A percentile compares a stretch with the other conserved stretches of the same genome.
These are phyloP conservation scores for Drosophila tsacasi DNA, from an alignment of 1,140 invertebrate genomes.

Conservation along the genomic window DNA sequence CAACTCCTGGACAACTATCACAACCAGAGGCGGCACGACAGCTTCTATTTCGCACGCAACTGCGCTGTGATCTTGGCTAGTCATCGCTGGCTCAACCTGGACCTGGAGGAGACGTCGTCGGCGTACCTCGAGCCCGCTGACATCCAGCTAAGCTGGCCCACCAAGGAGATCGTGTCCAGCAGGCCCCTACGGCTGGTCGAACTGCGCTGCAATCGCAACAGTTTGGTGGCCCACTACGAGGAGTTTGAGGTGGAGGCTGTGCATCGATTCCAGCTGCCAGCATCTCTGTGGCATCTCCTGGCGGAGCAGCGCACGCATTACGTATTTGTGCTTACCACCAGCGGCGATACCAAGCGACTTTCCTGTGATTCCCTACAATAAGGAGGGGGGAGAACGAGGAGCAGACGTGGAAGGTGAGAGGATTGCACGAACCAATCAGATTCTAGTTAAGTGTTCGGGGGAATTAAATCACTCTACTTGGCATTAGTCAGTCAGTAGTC, in stretches of 20 bases:
- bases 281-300: constrained; percentile 53
- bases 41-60: constrained; percentile 78
- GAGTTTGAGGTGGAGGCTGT: constrained; percentile 41
- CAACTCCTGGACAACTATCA: constrained; percentile 86
- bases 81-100: constrained; percentile 70
- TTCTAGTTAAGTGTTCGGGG: not conserved
- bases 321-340: constrained; percentile 63
- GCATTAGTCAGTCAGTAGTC: constrained; percentile 1
- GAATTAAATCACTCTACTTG: not conserved
- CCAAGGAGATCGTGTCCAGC: constrained; percentile 49
- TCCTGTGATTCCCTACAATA: constrained; percentile 46
- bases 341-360: constrained; percentile 67
- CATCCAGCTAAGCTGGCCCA: constrained; percentile 31
- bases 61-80: constrained; percentile 77
- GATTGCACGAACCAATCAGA: not conserved
- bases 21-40: constrained; percentile 74
- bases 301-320: constrained; percentile 62
- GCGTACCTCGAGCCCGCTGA: not conserved
- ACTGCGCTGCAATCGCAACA: constrained; percentile 72
- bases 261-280: constrained; percentile 50
- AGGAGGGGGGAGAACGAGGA: not conserved
- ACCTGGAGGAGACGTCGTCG: constrained; percentile 2
- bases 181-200: constrained; percentile 67
- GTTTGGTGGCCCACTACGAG: constrained; percentile 72
- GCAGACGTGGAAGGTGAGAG: not conserved